These are phyloP conservation scores for Sphaerodactylus townsendi DNA, from an alignment of 2,113 vertebrate genomes.

Conservation along the genomic window DNA sequence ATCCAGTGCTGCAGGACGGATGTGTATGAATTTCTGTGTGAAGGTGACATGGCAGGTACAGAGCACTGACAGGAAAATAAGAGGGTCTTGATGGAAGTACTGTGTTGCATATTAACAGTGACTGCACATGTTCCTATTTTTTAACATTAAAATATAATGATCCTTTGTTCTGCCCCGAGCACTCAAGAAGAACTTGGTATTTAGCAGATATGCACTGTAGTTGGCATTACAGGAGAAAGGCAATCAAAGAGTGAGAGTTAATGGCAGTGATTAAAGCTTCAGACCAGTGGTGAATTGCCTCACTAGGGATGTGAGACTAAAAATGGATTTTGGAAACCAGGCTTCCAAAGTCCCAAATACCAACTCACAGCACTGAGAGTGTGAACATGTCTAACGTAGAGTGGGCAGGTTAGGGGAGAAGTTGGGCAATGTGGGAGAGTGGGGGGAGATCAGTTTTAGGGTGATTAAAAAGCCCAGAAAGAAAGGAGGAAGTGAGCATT, in stretches of 20 bases:
- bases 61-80: neutral
- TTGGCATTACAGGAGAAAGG: neutral
- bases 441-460: too few relatives aligned
- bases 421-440: too few relatives aligned
- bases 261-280: constrained; percentile 7
- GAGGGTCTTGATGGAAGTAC: neutral
- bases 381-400: too few relatives aligned
- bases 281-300: neutral
- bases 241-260: constrained; percentile 1
- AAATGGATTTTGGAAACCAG: neutral
- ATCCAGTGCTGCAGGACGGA: neutral
- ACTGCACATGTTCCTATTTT: neutral
- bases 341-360: neutral
- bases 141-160: neutral
- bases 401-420: too few relatives aligned
- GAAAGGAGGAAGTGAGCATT: too few relatives aligned
- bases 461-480: too few relatives aligned
- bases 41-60: neutral
- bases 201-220: neutral
- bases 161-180: constrained; percentile 4
- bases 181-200: constrained; percentile 4
- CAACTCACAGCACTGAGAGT: too few relatives aligned
- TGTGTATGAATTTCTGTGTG: neutral
- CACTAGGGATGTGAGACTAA: neutral
- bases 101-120: neutral